phyloP scores from a whole-genome alignment of 2,888 invertebrate genomes.

The Acholoe squamosa region DNA sequence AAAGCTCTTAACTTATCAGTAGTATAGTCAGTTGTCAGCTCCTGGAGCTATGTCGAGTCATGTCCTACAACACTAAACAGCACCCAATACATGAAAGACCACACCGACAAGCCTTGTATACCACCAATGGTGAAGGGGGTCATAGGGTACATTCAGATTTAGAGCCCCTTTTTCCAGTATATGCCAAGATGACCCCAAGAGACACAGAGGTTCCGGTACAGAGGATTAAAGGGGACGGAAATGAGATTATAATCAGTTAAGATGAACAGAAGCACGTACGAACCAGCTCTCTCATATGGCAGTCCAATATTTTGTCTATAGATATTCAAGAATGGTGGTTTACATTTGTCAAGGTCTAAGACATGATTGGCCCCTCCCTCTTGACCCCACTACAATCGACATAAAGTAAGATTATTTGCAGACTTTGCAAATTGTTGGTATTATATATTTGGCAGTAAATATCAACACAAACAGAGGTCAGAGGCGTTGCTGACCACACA shows the following conservation, averaged over 20 bases:
- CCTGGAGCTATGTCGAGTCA: not conserved
- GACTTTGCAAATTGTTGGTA: not conserved
- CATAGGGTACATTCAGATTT: not conserved
- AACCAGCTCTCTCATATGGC: not conserved
- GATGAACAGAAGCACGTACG: not conserved
- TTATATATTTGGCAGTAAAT: constrained; percentile 12
- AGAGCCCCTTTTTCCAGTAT: not conserved
- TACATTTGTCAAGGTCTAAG: no score
- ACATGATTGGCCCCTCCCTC: not conserved
- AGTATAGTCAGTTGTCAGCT: no score
- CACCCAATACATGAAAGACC: not conserved
- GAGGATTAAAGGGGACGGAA: constrained; percentile 35
- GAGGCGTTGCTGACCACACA: not conserved
- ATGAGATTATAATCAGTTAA: constrained; percentile 44
- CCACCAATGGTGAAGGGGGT: not conserved
- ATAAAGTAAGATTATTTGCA: no score
- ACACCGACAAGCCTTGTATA: not conserved
- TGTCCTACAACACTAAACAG: not conserved
- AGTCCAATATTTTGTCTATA: not conserved
- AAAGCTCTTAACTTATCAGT: no score
- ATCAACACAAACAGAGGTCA: not conserved
- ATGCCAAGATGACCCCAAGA: not conserved
- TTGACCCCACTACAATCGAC: not conserved
- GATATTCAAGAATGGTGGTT: not conserved
- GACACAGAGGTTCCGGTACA: not conserved